phyloP scores from a whole-genome alignment of 2,888 invertebrate genomes.

The Brachypalpus laphriformis region DNA sequence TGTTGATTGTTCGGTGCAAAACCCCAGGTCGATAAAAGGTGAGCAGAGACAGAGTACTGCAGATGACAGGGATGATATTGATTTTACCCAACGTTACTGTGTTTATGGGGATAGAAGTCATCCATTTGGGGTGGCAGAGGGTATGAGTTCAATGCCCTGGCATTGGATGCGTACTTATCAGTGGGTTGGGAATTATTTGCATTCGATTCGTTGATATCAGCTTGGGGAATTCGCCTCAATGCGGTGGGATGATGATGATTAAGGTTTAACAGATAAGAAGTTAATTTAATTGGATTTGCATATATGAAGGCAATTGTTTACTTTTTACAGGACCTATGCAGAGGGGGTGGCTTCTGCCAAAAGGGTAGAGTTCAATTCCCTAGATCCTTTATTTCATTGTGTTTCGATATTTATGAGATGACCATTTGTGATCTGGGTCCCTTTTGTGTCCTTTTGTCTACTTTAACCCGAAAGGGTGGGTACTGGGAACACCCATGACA shows the following conservation, averaged over 20 bases:
- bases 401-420: constrained; percentile 32
- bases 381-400: constrained; percentile 24
- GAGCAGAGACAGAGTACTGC: neutral
- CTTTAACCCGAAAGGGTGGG: neutral
- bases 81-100: neutral
- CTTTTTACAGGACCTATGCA: neutral
- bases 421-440: constrained; percentile 26
- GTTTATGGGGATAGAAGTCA: neutral
- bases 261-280: constrained; percentile 39
- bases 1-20: neutral
- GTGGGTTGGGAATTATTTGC: constrained; percentile 37
- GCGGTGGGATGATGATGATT: constrained; percentile 14
- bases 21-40: constrained; percentile 1
- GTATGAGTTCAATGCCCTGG: constrained; percentile 18
- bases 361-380: neutral
- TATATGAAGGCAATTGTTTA: constrained; percentile 27
- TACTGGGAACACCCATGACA: neutral
- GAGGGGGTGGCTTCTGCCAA: neutral
- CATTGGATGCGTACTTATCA: constrained; percentile 5
- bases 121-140: neutral
- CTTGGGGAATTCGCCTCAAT: neutral
- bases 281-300: constrained; percentile 41
- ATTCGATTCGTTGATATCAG: constrained; percentile 35
- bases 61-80: constrained; percentile 15
- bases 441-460: neutral